These are phyloP conservation scores for Emys orbicularis DNA, from an alignment of 2,797 vertebrate genomes.

Conservation along the genomic window DNA sequence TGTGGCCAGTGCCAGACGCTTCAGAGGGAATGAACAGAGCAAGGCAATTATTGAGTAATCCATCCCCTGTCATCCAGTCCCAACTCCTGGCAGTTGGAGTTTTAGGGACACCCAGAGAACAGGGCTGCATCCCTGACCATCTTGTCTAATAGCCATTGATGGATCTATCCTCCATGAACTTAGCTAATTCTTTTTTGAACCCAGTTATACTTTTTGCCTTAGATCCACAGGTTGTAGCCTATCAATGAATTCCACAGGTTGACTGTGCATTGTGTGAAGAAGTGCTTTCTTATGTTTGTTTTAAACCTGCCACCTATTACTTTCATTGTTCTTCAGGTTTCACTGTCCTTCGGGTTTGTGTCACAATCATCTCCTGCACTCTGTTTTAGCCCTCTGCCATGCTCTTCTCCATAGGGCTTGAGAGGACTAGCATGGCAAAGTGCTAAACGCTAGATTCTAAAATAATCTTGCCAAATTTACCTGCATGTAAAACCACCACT, in stretches of 20 bases:
- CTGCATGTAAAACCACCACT: constrained; percentile 48
- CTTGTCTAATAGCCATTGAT: background rate
- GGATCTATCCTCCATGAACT: background rate
- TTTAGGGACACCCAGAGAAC: background rate
- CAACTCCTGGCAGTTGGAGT: background rate
- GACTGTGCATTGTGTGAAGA: background rate
- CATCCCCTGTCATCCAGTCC: background rate
- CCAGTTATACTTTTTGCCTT: background rate
- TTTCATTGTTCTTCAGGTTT: background rate
- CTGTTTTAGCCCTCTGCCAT: background rate
- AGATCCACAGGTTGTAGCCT: background rate
- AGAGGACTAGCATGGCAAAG: constrained; percentile 19
- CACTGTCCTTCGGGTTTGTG: fast-evolving
- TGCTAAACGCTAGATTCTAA: constrained; percentile 31
- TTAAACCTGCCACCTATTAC: no score
- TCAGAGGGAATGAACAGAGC: background rate
- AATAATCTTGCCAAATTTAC: constrained; percentile 27
- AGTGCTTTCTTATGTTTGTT: no score
- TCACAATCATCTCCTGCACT: background rate
- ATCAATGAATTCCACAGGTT: background rate
- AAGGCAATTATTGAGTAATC: background rate
- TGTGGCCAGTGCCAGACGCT: no score
- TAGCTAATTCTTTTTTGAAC: background rate
- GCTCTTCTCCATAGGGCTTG: background rate
- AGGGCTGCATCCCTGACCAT: background rate